Percentiles rank a stretch among this genome's conserved stretches.
Conservation (phyloP, 2,888 invertebrate species). For the Athalia circularis region DNA sequence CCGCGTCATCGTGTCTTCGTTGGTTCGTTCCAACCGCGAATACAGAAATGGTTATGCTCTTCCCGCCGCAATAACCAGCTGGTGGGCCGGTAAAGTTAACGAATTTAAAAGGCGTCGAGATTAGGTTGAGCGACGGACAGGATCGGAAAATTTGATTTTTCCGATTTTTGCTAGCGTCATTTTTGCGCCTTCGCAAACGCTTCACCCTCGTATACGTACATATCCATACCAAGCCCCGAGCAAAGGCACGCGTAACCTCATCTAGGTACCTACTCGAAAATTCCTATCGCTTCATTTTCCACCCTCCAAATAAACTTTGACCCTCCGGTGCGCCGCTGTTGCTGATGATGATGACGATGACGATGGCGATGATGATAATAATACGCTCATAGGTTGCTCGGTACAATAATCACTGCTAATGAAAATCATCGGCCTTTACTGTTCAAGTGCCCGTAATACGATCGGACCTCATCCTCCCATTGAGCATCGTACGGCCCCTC, state of each 20-base stretch:
- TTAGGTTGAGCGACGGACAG: no score
- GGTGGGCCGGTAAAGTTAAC: no score
- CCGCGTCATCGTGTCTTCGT: no score
- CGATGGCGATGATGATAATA: no score
- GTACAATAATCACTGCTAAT: slow-evolving; percentile 55
- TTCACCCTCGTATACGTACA: neutral
- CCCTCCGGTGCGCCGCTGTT: neutral
- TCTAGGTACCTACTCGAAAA: neutral
- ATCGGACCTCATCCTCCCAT: slow-evolving; percentile 46
- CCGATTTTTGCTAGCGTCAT: neutral
- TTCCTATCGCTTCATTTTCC: slow-evolving; percentile 35
- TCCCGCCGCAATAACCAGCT: no score
- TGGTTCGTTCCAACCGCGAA: no score
- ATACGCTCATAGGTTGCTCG: slow-evolving; percentile 30
- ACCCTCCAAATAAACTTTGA: slow-evolving; percentile 42
- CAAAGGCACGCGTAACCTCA: neutral
- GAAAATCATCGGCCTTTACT: slow-evolving; percentile 55
- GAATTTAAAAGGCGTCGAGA: neutral
- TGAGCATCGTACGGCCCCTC: slow-evolving; percentile 36
- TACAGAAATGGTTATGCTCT: no score
- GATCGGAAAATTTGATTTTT: neutral
- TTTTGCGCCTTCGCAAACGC: slow-evolving; percentile 3
- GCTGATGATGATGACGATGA: no score
- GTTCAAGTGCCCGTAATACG: slow-evolving; percentile 57
- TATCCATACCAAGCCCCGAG: neutral